phyloP scores from a whole-genome alignment of 2,797 vertebrate species.

The Schizothorax lantsangensis region DNA sequence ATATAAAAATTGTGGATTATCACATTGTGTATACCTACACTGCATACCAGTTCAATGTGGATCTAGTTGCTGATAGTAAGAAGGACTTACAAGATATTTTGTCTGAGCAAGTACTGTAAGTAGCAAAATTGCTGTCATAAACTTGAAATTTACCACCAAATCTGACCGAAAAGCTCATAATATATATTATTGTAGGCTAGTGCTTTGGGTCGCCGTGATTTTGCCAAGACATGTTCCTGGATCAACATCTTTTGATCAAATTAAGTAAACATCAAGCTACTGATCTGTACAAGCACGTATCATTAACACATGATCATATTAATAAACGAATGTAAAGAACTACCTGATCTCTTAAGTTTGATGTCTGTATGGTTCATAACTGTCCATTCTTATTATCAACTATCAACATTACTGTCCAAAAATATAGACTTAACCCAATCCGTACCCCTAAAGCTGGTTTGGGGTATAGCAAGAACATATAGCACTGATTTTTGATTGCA shows the following conservation, averaged over 20 bases:
- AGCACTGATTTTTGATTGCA: too few relatives aligned
- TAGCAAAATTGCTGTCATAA: too few relatives aligned
- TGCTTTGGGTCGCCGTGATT: too few relatives aligned
- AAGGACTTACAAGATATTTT: too few relatives aligned
- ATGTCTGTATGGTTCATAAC: not conserved
- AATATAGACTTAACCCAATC: not conserved
- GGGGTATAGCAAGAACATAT: not conserved
- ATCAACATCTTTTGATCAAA: not conserved
- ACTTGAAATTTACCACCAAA: too few relatives aligned
- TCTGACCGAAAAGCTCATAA: too few relatives aligned
- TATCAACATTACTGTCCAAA: not conserved
- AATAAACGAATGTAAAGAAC: not conserved
- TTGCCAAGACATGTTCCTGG: too few relatives aligned
- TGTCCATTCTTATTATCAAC: not conserved
- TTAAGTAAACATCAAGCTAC: not conserved
- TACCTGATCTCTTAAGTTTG: not conserved
- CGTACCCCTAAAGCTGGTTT: not conserved
- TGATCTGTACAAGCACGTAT: not conserved
- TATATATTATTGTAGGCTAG: too few relatives aligned
- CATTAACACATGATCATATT: not conserved
- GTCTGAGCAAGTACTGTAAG: not conserved
- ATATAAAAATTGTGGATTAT: not conserved
- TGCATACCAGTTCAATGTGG: too few relatives aligned
- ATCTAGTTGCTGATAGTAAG: too few relatives aligned
- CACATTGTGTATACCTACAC: not conserved